Evolutionary conservation across 2,888 invertebrate genomes (phyloP).

Genomic region (Eristalinus sepulchralis): DNA sequence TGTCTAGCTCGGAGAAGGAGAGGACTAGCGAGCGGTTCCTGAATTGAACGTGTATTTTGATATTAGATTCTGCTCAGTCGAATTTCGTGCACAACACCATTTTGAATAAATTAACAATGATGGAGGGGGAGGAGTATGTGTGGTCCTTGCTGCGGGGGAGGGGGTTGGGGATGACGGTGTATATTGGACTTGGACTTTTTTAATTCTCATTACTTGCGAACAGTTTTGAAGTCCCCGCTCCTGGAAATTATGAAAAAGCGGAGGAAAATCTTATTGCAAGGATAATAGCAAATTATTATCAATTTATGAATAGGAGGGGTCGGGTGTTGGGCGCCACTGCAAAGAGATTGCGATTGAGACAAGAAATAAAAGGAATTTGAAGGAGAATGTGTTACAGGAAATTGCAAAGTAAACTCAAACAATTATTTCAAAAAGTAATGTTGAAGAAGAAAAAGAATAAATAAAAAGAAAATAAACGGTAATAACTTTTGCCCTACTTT

Average conservation of each 20-base stretch:
- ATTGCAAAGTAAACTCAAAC: slow-evolving; percentile 42
- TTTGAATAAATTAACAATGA: slow-evolving; percentile 70
- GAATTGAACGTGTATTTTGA: slow-evolving; percentile 68
- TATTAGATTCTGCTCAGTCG: slow-evolving; percentile 72
- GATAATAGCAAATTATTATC: slow-evolving; percentile 14
- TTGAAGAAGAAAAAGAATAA: slow-evolving; percentile 12
- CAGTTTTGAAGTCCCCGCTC: neutral
- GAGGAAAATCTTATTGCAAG: slow-evolving; percentile 5
- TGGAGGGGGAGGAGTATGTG: slow-evolving; percentile 26
- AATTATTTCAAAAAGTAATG: slow-evolving; percentile 29
- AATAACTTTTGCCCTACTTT: slow-evolving; percentile 54
- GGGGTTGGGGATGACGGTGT: slow-evolving; percentile 27
- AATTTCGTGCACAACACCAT: slow-evolving; percentile 70
- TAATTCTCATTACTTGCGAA: slow-evolving; percentile 13
- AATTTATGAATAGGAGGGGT: slow-evolving; percentile 1
- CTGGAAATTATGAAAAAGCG: neutral
- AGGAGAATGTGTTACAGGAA: neutral
- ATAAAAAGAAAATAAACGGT: slow-evolving; percentile 39
- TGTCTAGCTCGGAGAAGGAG: slow-evolving; percentile 39
- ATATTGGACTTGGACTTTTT: neutral
- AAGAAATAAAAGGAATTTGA: neutral
- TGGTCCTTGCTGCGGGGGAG: slow-evolving; percentile 26
- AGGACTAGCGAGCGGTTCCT: slow-evolving; percentile 33
- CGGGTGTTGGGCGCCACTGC: too few relatives aligned
- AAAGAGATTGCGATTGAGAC: neutral